Base-by-base conservation (phyloP, 2,888 invertebrate genomes). In the Pedicia rivosa region DNA sequence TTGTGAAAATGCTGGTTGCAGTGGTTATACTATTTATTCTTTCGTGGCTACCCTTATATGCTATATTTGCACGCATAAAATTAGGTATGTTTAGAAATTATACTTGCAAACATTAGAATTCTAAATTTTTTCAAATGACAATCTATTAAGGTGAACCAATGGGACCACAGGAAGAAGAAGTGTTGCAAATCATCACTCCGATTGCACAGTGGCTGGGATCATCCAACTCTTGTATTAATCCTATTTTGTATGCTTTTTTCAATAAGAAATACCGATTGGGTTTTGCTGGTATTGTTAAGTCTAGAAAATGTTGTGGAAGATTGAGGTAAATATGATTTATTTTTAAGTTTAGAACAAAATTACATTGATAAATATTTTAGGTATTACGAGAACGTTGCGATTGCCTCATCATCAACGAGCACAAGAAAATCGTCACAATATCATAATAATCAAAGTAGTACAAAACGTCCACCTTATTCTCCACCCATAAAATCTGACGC, bases 211-310 rank as follows among this genome's bases (percentile, higher is more conserved):
- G 86, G 87, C 65, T 94, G 32, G 92, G 92, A 3, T 78, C 88
- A 0, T 87, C 90, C 13, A 94, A 94, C 60, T 88, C 88, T 14
- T 91, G 91, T 68, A 90, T 92, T 53, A 94, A 94, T 61, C 92
- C 92, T 1, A 79, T 94, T 43, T 68, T 94, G 39, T 91, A 92
- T 59, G 88, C 90, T 3, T 91, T 90, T 64, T 90, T 92, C 64
- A 92, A 92, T 62, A 86, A 86, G 56, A 91, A 92, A 58, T 94
- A 83, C 59, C 69, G 91, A 10, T 74, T 80, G 41, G 91, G 91
- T 4, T 92, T 94, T 57, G 74, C 81, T 28, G 87, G 86, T 13
- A 86, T 90, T 44, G 69, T 88, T 30, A 80, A 82, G 59, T 86
- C 84, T 47, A 71, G 83, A 45, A 77, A 78, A 47, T 88, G 87